These are phyloP conservation scores for Ivindomyrus marchei DNA, from an alignment of 2,113 vertebrate genomes.

Conservation along the genomic window DNA sequence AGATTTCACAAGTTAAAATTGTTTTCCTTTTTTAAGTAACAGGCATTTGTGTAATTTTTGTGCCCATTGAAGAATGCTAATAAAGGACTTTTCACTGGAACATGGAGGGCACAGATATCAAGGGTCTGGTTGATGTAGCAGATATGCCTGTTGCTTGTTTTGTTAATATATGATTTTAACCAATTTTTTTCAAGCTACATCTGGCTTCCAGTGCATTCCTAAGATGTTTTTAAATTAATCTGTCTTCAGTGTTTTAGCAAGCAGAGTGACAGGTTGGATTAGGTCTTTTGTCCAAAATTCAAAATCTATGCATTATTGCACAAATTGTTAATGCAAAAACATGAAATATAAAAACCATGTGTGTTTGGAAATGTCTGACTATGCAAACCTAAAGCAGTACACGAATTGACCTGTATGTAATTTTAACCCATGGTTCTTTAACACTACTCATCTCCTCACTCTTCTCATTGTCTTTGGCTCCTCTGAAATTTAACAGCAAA, in stretches of 20 bases:
- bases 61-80: background rate
- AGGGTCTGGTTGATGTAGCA: background rate
- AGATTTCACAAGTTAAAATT: background rate
- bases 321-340: background rate
- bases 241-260: background rate
- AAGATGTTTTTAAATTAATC: background rate
- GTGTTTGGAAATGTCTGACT: background rate
- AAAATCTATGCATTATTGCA: background rate
- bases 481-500: slow-evolving; percentile 84
- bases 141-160: background rate
- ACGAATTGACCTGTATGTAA: background rate
- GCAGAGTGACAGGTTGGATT: background rate
- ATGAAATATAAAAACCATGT: background rate
- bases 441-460: slow-evolving; percentile 31
- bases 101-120: background rate
- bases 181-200: background rate
- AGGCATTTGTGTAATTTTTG: background rate
- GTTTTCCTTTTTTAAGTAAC: background rate
- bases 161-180: background rate
- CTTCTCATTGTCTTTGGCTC: slow-evolving; percentile 45
- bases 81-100: background rate
- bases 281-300: background rate
- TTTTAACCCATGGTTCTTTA: slow-evolving; percentile 11
- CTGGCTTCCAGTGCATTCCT: background rate
- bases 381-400: background rate